A percentile compares a stretch with the other conserved stretches of the same genome.
phyloP scores from a whole-genome alignment of 2,797 vertebrate genomes.

The Sphaeramia orbicularis region DNA sequence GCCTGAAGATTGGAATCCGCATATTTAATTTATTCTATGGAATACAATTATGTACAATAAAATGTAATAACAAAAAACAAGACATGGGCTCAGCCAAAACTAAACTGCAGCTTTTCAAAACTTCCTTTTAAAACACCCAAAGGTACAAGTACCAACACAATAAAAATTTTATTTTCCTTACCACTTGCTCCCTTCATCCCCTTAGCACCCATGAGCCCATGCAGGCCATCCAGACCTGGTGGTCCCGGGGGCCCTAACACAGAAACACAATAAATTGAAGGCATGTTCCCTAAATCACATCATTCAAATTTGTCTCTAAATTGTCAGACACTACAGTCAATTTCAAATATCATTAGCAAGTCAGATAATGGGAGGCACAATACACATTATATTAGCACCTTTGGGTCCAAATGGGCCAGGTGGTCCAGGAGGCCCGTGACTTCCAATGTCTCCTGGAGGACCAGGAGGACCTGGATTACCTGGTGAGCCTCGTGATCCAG shows the following conservation, averaged over 20 bases:
- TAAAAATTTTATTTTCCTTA: constrained; percentile 30
- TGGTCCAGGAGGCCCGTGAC: background rate
- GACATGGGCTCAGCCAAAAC: background rate
- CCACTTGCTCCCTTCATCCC: constrained; percentile 67
- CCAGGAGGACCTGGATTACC: constrained; percentile 45
- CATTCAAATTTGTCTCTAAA: background rate
- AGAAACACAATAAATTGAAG: constrained; percentile 19
- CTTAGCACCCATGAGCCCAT: constrained; percentile 72
- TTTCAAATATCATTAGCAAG: constrained; percentile 71
- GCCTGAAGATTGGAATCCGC: constrained; percentile 24
- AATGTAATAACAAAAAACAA: background rate
- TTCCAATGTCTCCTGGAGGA: background rate
- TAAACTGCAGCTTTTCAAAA: background rate
- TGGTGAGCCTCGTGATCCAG: constrained; percentile 53
- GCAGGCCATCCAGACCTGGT: constrained; percentile 69
- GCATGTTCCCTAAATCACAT: background rate
- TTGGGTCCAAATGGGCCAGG: background rate
- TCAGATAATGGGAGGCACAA: constrained; percentile 64
- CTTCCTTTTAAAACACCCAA: background rate
- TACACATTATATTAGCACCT: constrained; percentile 23
- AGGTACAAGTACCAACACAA: background rate
- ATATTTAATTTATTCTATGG: background rate
- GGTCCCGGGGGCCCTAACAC: constrained; percentile 59
- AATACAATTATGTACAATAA: background rate
- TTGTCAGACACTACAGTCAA: background rate